Evolutionary conservation across 2,888 invertebrate genomes (phyloP).

Genomic region (Scaptodrosophila latifasciaeformis): DNA sequence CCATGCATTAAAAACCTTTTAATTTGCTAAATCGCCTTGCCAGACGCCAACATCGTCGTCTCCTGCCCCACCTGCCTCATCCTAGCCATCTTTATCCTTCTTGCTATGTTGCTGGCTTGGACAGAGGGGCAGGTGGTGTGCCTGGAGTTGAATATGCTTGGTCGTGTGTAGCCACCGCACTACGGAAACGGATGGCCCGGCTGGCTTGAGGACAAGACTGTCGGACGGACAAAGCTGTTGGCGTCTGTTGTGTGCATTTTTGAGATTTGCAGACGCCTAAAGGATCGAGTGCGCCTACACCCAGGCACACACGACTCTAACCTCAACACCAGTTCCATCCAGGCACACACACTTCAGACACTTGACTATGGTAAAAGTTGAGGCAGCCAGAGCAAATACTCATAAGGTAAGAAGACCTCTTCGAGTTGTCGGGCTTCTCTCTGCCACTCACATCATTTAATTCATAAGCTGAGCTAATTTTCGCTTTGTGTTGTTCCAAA

Average conservation of each 20-base stretch:
- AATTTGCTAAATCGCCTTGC: constrained; percentile 74
- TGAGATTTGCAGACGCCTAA: constrained; percentile 66
- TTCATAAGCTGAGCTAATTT: constrained; percentile 55
- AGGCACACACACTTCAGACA: constrained; percentile 42
- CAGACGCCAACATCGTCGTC: constrained; percentile 52
- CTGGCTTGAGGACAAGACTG: no score
- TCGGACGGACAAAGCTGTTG: constrained; percentile 12
- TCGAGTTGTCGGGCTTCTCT: constrained; percentile 14
- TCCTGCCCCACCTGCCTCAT: no score
- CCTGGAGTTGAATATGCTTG: no score
- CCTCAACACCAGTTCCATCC: not conserved
- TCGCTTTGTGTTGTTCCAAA: constrained; percentile 40
- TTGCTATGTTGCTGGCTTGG: not conserved
- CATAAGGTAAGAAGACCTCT: constrained; percentile 30
- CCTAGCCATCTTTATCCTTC: not conserved
- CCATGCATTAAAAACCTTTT: constrained; percentile 74
- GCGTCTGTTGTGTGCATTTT: constrained; percentile 66
- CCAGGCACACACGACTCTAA: not conserved
- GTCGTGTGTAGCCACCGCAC: constrained; percentile 27
- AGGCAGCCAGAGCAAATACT: constrained; percentile 59
- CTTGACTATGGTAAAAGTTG: constrained; percentile 44
- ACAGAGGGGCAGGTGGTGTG: not conserved
- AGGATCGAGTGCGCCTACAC: constrained; percentile 36
- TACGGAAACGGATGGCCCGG: constrained; percentile 52
- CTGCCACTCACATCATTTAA: constrained; percentile 10